Percentiles rank a stretch among this genome's conserved stretches.
Evolutionary conservation across 2,888 invertebrate species (phyloP).

Genomic region (Serripes groenlandicus): DNA sequence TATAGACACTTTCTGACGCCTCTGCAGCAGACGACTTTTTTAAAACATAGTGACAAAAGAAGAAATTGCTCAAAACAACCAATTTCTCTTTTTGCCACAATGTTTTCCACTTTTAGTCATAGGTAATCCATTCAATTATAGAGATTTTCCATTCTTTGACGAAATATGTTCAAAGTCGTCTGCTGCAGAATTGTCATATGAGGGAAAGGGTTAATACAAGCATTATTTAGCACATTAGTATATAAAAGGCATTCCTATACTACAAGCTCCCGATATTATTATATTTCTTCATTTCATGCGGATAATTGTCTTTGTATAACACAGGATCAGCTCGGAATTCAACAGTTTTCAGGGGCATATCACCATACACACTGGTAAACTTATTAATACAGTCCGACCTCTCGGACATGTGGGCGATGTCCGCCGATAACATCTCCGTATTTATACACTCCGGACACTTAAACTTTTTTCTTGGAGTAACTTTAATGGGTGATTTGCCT

Average conservation of each 20-base stretch:
- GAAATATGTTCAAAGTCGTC: no score
- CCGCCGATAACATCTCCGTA: conserved; percentile 97
- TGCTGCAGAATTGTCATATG: no score
- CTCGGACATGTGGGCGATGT: conserved; percentile 95
- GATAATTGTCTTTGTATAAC: conserved; percentile 91
- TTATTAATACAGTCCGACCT: conserved; percentile 95
- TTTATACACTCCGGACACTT: conserved; percentile 98
- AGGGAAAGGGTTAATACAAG: no score
- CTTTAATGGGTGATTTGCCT: conserved; percentile 95
- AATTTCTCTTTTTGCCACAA: no score
- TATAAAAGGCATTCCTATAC: background rate
- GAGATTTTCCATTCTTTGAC: no score
- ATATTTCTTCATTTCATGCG: conserved; percentile 92
- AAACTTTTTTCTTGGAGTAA: conserved; percentile 98
- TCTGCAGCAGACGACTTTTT: no score
- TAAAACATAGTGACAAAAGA: no score
- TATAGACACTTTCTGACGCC: no score
- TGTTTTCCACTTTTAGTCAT: no score
- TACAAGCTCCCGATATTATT: conserved; percentile 95
- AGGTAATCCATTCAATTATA: no score
- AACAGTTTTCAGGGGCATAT: conserved; percentile 94
- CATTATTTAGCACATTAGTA: background rate
- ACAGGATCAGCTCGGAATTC: conserved; percentile 98
- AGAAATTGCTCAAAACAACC: no score
- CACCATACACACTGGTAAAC: conserved; percentile 93